Evolutionary conservation across 2,113 vertebrate genomes (phyloP).

Genomic region (Menidia beryllina): DNA sequence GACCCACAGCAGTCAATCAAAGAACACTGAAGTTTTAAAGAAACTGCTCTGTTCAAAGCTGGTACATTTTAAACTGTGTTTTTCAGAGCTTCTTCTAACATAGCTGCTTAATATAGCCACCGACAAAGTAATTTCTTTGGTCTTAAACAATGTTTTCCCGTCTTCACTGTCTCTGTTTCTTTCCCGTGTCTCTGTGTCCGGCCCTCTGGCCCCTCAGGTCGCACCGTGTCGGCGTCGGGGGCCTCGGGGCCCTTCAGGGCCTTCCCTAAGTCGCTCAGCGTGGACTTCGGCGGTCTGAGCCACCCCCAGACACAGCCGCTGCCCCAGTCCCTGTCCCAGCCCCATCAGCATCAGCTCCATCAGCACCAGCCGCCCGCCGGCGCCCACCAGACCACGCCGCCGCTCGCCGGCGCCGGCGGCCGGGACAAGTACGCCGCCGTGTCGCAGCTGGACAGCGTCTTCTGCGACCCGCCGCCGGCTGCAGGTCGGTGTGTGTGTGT

Average conservation of each 20-base stretch:
- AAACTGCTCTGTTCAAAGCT: neutral
- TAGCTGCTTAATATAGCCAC: too few species aligned
- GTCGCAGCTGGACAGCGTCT: constrained; percentile 82
- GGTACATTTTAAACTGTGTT: neutral
- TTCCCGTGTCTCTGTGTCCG: neutral
- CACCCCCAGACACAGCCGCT: constrained; percentile 57
- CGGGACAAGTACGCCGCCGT: constrained; percentile 84
- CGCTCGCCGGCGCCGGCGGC: constrained; percentile 32
- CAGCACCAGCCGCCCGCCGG: constrained; percentile 37
- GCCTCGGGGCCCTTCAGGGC: constrained; percentile 81
- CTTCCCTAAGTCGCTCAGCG: constrained; percentile 85
- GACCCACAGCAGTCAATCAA: neutral
- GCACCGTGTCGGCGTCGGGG: constrained; percentile 76
- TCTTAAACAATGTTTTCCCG: too few species aligned
- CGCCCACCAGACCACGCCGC: constrained; percentile 38
- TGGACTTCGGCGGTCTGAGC: constrained; percentile 82
- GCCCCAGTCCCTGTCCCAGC: constrained; percentile 65
- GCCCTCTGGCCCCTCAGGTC: constrained; percentile 69
- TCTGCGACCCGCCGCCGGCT: constrained; percentile 68
- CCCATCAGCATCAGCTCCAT: too few species aligned
- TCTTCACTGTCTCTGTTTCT: neutral
- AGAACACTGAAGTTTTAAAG: neutral
- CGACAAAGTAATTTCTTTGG: too few species aligned
- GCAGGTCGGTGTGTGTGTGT: constrained; percentile 68
- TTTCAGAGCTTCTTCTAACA: neutral